A percentile compares a stretch with the other conserved stretches of the same genome.
Conservation (phyloP, 2,797 vertebrate species). For the Dermochelys coriacea region DNA sequence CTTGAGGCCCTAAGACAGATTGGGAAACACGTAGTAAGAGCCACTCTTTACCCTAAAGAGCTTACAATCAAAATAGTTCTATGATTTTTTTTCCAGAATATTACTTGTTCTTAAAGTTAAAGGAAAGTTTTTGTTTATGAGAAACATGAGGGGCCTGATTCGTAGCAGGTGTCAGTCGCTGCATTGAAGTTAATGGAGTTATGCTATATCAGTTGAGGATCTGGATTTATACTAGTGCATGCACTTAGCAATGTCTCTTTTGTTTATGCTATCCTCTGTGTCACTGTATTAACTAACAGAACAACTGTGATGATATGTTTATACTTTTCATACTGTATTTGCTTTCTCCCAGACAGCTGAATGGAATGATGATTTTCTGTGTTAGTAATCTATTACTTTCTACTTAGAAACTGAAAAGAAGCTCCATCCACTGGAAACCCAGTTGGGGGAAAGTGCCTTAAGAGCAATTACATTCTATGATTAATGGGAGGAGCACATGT, state of each 20-base stretch:
- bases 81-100: background rate
- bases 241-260: fast-evolving
- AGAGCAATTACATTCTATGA: background rate
- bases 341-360: background rate
- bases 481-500: background rate
- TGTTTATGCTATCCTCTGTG: background rate
- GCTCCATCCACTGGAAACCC: background rate
- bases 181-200: background rate
- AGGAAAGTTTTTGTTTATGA: background rate
- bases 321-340: background rate
- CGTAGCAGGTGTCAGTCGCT: background rate
- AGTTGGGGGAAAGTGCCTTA: background rate
- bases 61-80: background rate
- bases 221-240: background rate
- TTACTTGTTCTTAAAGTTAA: background rate
- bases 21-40: fast-evolving
- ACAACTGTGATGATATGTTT: background rate
- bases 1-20: background rate
- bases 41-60: background rate
- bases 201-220: fast-evolving
- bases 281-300: background rate
- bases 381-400: background rate
- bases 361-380: background rate
- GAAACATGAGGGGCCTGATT: background rate
- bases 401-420: background rate